Evolutionary conservation across 2,113 vertebrate species (phyloP).

Genomic region (Apodemus sylvaticus): DNA sequence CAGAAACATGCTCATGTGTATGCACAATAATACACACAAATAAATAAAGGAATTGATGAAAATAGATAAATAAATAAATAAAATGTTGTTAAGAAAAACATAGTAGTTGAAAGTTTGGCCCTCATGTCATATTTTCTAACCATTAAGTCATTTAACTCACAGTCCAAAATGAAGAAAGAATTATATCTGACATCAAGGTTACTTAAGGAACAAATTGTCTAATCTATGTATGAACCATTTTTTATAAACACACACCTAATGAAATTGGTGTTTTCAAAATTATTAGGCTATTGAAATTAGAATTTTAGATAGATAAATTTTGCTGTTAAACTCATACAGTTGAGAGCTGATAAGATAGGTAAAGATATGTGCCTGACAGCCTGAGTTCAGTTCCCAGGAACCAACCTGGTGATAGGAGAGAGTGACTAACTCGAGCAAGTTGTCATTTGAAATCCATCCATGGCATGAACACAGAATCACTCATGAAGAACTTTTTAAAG

Average conservation of each 20-base stretch:
- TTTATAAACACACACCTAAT: neutral
- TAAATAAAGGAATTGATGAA: neutral
- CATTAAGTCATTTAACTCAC: neutral
- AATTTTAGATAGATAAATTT: constrained; percentile 35
- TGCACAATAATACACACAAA: neutral
- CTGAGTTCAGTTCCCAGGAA: neutral
- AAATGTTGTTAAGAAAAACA: neutral
- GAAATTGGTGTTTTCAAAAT: neutral
- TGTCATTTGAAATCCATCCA: neutral
- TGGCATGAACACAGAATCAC: neutral
- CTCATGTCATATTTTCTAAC: neutral
- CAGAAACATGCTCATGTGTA: neutral
- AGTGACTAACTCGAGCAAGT: neutral
- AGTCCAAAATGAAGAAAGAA: neutral
- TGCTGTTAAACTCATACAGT: neutral
- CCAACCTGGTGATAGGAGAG: neutral
- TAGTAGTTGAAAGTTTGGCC: neutral
- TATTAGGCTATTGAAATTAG: neutral
- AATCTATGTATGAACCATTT: neutral
- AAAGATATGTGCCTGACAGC: neutral
- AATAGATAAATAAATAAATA: neutral
- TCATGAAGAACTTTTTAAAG: neutral
- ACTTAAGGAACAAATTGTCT: neutral
- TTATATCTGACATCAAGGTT: neutral
- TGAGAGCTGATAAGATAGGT: neutral